Conservation (phyloP, 1,140 invertebrate species). For the Trichonephila clavipes region DNA sequence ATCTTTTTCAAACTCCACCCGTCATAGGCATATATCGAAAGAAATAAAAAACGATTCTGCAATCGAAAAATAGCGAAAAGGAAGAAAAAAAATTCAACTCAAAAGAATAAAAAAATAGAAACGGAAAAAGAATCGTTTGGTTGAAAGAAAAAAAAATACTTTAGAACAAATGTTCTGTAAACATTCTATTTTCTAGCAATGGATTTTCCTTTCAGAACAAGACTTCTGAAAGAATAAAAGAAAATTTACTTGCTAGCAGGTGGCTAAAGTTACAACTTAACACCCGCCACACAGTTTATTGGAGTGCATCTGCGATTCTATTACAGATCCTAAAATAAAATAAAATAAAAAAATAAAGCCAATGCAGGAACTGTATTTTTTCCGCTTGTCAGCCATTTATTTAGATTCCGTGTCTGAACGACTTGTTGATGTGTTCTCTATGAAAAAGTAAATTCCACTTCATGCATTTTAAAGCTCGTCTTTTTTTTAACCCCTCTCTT, state of each 20-base stretch:
- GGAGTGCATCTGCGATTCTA: constrained; percentile 59
- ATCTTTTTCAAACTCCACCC: constrained; percentile 64
- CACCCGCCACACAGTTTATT: constrained; percentile 59
- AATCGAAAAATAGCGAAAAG: constrained; percentile 11
- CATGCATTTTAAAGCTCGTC: constrained; percentile 75
- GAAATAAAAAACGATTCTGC: constrained; percentile 47
- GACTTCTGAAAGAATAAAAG: constrained; percentile 22
- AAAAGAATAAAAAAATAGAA: constrained; percentile 6
- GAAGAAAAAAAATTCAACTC: not conserved
- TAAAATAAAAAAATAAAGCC: constrained; percentile 37
- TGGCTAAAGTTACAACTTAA: constrained; percentile 65
- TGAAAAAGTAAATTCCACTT: constrained; percentile 75
- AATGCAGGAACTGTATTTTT: constrained; percentile 55
- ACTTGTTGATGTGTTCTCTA: constrained; percentile 73
- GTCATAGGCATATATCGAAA: constrained; percentile 43
- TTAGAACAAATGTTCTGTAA: constrained; percentile 69
- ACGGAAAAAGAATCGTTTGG: not conserved
- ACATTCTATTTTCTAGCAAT: constrained; percentile 59
- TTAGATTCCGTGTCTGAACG: constrained; percentile 71
- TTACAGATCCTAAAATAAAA: constrained; percentile 51
- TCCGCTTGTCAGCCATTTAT: constrained; percentile 73
- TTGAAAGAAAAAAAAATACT: not conserved
- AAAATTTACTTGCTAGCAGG: constrained; percentile 56
- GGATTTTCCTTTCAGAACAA: constrained; percentile 49
- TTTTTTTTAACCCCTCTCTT: constrained; percentile 7